These are phyloP conservation scores for Drosophila rufa DNA, from an alignment of 1,140 invertebrate species.

Conservation along the genomic window DNA sequence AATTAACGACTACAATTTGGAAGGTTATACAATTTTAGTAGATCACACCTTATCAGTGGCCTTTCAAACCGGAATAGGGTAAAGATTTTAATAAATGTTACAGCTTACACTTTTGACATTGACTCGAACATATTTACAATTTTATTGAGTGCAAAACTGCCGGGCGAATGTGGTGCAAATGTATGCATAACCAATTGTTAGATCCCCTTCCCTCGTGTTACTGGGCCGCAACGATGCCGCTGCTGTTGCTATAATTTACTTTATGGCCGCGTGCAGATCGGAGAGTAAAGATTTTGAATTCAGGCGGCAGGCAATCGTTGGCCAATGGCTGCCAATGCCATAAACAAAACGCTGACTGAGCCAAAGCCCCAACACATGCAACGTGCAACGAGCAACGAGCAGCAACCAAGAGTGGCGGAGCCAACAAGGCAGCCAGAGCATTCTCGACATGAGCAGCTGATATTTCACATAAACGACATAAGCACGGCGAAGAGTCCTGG, in stretches of 20 bases:
- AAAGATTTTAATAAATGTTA: too few relatives aligned
- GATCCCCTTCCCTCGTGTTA: not conserved
- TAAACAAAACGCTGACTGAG: constrained; percentile 73
- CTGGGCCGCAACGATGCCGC: constrained; percentile 25
- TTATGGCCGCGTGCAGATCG: constrained; percentile 49
- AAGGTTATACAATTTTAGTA: not conserved
- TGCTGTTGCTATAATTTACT: constrained; percentile 71
- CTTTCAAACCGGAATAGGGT: too few relatives aligned
- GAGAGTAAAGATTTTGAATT: constrained; percentile 70
- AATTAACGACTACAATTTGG: not conserved
- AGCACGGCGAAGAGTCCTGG: constrained; percentile 62
- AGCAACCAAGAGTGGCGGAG: constrained; percentile 70
- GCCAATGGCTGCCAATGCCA: constrained; percentile 74
- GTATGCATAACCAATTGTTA: constrained; percentile 62
- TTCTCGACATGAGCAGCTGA: constrained; percentile 84
- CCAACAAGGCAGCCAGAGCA: constrained; percentile 72
- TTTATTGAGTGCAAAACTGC: constrained; percentile 70
- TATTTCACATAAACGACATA: constrained; percentile 84
- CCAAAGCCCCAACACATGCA: constrained; percentile 48
- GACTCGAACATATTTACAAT: constrained; percentile 5
- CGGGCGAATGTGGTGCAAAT: constrained; percentile 72
- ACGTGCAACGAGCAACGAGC: constrained; percentile 24
- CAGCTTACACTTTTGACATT: constrained; percentile 1
- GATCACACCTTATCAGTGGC: not conserved
- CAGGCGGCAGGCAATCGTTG: constrained; percentile 69